phyloP scores from a whole-genome alignment of 2,888 invertebrate genomes.

The Xestia c-nigrum region DNA sequence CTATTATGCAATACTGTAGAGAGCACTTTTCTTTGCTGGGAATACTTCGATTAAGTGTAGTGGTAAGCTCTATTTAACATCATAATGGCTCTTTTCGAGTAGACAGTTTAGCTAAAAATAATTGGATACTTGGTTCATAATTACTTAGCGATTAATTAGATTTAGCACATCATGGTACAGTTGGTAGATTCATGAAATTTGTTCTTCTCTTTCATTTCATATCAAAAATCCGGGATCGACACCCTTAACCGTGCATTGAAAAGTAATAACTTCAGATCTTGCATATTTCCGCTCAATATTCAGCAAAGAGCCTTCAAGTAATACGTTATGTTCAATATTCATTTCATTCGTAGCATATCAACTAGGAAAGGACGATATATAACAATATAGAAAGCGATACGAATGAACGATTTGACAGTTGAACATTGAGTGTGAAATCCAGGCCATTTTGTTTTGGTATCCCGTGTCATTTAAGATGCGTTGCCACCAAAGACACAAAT shows the following conservation, averaged over 20 bases:
- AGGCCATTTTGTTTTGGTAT: neutral
- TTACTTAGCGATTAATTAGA: neutral
- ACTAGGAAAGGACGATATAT: neutral
- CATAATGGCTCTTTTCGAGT: neutral
- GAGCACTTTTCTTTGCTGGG: constrained; percentile 1
- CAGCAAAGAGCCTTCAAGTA: constrained; percentile 1
- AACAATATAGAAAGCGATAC: constrained; percentile 2
- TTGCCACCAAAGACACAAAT: neutral
- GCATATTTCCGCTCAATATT: constrained; percentile 3
- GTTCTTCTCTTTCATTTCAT: neutral
- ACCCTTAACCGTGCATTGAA: neutral
- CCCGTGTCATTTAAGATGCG: neutral
- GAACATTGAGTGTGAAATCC: neutral
- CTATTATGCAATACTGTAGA: constrained; percentile 1
- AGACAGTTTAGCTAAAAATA: neutral
- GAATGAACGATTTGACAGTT: neutral
- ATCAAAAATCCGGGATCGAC: neutral
- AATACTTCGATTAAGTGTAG: neutral
- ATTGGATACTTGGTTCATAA: neutral
- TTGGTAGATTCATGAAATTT: neutral
- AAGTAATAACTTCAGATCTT: constrained; percentile 22
- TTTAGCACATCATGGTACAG: neutral
- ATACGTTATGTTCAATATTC: constrained; percentile 17
- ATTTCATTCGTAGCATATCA: constrained; percentile 15
- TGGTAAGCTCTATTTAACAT: neutral